Conservation (phyloP, 2,113 vertebrate species). For the Sylvilagus bachmani region DNA sequence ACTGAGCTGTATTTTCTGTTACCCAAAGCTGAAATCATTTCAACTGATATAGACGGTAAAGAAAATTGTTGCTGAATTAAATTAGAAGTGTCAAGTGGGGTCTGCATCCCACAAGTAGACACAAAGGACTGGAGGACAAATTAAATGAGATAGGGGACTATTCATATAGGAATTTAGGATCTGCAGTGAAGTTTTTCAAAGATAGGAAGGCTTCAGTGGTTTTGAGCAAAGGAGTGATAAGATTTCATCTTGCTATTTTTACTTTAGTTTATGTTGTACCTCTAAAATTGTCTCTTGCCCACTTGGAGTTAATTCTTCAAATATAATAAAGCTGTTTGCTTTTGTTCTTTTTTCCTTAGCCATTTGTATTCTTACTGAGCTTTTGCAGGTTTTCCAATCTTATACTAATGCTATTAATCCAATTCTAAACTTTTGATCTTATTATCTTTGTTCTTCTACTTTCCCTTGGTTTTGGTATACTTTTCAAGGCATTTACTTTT, state of each 20-base stretch:
- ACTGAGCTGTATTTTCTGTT: not conserved
- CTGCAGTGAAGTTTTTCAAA: not conserved
- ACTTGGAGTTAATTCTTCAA: not conserved
- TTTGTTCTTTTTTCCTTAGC: not conserved
- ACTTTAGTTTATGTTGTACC: not conserved
- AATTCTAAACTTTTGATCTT: not conserved
- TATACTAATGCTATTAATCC: constrained; percentile 46
- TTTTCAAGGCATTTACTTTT: constrained; percentile 29
- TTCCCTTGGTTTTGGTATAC: not conserved
- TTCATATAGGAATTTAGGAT: not conserved
- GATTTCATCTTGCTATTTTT: not conserved
- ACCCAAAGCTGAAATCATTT: not conserved
- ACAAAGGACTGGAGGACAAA: not conserved
- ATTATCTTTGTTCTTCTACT: constrained; percentile 24
- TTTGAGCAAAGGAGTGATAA: not conserved
- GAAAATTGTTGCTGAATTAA: not conserved
- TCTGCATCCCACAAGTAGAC: not conserved
- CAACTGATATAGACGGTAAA: not conserved
- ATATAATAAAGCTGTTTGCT: not conserved
- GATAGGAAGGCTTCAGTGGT: not conserved
- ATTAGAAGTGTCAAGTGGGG: not conserved
- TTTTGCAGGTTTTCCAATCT: not conserved
- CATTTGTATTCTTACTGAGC: constrained; percentile 37
- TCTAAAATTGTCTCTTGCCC: not conserved
- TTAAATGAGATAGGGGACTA: not conserved